These are phyloP conservation scores for Unio pictorum DNA, from an alignment of 2,888 invertebrate species.

Conservation along the genomic window DNA sequence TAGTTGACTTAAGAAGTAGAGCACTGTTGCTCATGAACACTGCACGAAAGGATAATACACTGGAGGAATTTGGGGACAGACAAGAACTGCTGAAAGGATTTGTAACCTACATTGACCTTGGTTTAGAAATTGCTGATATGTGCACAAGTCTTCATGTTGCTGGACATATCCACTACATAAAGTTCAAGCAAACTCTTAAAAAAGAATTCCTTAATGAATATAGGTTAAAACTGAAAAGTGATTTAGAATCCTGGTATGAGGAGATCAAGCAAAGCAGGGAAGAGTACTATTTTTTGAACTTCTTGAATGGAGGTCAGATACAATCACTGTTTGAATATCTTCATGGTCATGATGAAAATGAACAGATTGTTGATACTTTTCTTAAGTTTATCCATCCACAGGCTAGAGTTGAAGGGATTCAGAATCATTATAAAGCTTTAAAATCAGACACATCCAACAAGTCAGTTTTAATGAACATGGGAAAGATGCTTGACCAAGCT, in stretches of 20 bases:
- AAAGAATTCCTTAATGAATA: no score
- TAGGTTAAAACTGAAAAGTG: slow-evolving; percentile 8
- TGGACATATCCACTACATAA: slow-evolving; percentile 14
- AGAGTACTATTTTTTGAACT: slow-evolving; percentile 32
- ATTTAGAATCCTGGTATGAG: slow-evolving; percentile 24
- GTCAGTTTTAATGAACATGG: slow-evolving; percentile 10
- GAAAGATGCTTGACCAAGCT: slow-evolving; percentile 16
- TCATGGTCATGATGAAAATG: no score
- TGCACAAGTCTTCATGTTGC: slow-evolving; percentile 6
- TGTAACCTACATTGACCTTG: slow-evolving; percentile 10
- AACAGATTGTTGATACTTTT: no score
- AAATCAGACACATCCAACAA: no score
- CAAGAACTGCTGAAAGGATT: slow-evolving; percentile 7
- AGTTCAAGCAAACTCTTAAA: no score
- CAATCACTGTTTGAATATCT: slow-evolving; percentile 28
- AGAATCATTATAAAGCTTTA: no score
- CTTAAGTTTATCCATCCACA: no score
- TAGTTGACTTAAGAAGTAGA: slow-evolving; percentile 41
- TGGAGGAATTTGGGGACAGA: no score
- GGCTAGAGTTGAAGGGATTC: no score
- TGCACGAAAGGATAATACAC: slow-evolving; percentile 6
- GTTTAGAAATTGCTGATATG: slow-evolving; percentile 16
- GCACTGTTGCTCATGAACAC: slow-evolving; percentile 36
- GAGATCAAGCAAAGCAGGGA: slow-evolving; percentile 15
- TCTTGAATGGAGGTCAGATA: slow-evolving; percentile 34